Evolutionary conservation across 2,888 invertebrate genomes (phyloP), one percentile per base, ranked within the genome.

Genomic region (Sphaerophoria rueppellii): DNA sequence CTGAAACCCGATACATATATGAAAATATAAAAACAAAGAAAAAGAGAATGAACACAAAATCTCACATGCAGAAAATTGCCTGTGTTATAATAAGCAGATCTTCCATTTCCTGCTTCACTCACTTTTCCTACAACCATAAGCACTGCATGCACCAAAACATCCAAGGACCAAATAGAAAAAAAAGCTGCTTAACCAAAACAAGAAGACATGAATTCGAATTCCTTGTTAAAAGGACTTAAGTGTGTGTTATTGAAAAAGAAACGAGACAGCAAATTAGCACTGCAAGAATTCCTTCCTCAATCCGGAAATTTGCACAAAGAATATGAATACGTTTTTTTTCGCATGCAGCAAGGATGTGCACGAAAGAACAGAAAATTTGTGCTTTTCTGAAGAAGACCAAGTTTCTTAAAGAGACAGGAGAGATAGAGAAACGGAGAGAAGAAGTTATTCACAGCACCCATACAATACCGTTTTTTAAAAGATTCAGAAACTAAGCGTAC

Each of bases 221-320:
- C 83, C 50, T 50, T 61, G 69, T 72, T 81, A 76, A 77, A 69
- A 76, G 70, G 73, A 75, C 72, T 72, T 74, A 78, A 82, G 77
- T 69, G 54, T 57, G 34, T 46, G 69, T 60, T 24, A 52, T 46
- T n/a, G 46, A 61, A 50, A 73, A 52, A 61, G 37, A 73, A 52
- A 85, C 24, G 73, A 81, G 76, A 85, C 81, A 77, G 77, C 85
- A 85, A 85, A 85, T 85, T 85, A 85, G 85, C 85, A 73, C 81
- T 73, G 76, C 75, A 81, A 73, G 76, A 76, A 73, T 73, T 85
- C 81, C 81, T 81, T 73, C 70, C 77, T 81, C 81, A 80, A 85
- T 85, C 58, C 63, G 52, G 52, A 37, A 34, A 24, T 24, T 24
- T 24, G 24, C 24, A 2, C 24, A 24, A 24, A 24, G 24, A 24